A percentile compares a stretch with the other conserved stretches of the same genome.
phyloP scores from a whole-genome alignment of 2,113 vertebrate genomes.

The Engraulis encrasicolus region DNA sequence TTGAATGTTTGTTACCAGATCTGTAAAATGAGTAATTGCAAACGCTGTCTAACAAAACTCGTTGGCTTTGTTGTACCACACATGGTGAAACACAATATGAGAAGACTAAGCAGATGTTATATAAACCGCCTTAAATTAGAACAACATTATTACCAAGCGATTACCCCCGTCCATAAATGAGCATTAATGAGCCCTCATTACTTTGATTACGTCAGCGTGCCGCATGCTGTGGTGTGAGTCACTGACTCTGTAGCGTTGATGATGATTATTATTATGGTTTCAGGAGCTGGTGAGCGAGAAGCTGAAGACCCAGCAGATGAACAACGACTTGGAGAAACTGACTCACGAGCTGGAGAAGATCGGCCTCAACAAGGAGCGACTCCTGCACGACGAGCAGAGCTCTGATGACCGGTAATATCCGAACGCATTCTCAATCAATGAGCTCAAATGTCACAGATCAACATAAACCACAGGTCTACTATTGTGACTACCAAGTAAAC shows the following conservation, averaged over 20 bases:
- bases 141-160: background rate
- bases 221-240: background rate
- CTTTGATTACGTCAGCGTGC: background rate
- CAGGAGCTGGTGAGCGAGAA: slow-evolving; percentile 97
- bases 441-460: background rate
- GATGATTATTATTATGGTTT: slow-evolving; percentile 39
- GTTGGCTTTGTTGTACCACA: background rate
- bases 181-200: slow-evolving; percentile 9
- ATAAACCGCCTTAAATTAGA: background rate
- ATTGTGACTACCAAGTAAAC: background rate
- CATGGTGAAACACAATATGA: background rate
- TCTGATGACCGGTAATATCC: slow-evolving; percentile 87
- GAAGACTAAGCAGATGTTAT: background rate
- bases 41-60: too few species aligned
- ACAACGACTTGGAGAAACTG: slow-evolving; percentile 96
- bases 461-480: background rate
- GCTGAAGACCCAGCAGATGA: slow-evolving; percentile 92
- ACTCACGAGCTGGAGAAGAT: slow-evolving; percentile 97
- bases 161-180: background rate
- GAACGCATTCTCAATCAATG: background rate
- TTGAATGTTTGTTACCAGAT: background rate
- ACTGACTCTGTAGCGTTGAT: too few species aligned
- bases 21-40: background rate
- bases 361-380: slow-evolving; percentile 93
- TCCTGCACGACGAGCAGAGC: slow-evolving; percentile 90